Evolutionary conservation across 2,113 vertebrate species (phyloP), one percentile per base, ranked within the genome.

Genomic region (Aramus guarauna): DNA sequence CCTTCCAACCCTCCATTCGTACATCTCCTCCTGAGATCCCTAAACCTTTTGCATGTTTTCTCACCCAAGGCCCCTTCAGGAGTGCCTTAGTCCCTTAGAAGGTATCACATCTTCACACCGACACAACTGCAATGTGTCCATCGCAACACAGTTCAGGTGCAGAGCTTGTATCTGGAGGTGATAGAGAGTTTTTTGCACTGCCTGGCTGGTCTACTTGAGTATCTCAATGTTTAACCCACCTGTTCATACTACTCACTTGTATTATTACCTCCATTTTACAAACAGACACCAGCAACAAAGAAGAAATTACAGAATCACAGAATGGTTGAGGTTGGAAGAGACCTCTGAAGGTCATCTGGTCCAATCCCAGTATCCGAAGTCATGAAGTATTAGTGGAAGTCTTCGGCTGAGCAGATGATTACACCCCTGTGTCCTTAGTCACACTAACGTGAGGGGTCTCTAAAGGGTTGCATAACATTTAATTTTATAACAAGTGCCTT

Each of bases 11-110:
- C 32, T 68, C 48, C 50, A 22, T 34, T 37, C 0, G 0, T 32
- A 7, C 0, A 0, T 36, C 37, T 59, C n/a, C 32, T 86, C 30
- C 7, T 14, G 19, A 30, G 9, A 27, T 34, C 30, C 22, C 36
- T 56, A 53, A 89, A 50, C 7, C 9, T 48, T 55, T 34, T 0
- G 0, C 9, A 0, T 8, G 3, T 62, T 79, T 89, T 41, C 30
- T 68, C 69, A 45, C 29, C 9, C 32, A 26, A 62, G 12, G 18
- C 26, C 63, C 36, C 24, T 52, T 45, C 32, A 52, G 43, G 36
- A 48, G 15, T 15, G 16, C 34, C 36, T 77, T 27, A 69, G 36
- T 36, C 26, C 47, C 39, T 56, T 13, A 37, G 64, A n/a, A 52
- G 14, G 34, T 12, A 71, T 21, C 37, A 48, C 7, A 45, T 24